Percentiles rank a stretch among this genome's conserved stretches.
These are phyloP conservation scores for Lamellibrachia luymesi DNA, from an alignment of 1,140 invertebrate species.

Conservation along the genomic window DNA sequence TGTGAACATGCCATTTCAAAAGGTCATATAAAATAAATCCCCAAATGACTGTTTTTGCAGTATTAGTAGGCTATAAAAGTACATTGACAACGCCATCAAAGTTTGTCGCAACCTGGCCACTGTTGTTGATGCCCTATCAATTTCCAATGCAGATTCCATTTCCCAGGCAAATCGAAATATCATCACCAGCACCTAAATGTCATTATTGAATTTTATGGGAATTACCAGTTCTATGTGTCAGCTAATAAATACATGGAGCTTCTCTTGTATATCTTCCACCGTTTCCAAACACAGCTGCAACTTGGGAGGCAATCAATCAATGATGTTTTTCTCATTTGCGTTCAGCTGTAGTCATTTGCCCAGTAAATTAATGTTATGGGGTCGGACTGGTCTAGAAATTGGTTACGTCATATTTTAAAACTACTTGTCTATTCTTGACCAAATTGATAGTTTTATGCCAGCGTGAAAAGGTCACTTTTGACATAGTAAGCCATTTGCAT, in stretches of 20 bases:
- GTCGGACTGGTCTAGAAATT: no score
- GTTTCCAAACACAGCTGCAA: neutral
- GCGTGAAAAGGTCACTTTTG: no score
- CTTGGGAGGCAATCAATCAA: neutral
- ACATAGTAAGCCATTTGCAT: no score
- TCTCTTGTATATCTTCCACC: neutral
- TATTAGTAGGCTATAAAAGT: neutral
- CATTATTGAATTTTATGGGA: neutral
- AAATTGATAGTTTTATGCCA: no score
- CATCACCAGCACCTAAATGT: neutral
- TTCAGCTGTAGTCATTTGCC: neutral
- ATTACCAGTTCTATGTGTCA: neutral
- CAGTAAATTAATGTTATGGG: neutral
- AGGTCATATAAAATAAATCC: neutral
- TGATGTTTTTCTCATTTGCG: neutral
- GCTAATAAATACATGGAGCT: neutral
- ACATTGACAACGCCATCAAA: neutral
- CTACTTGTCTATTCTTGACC: no score
- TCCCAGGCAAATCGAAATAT: neutral
- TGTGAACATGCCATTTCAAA: neutral
- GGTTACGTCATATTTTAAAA: no score
- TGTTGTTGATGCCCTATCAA: neutral
- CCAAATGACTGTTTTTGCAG: neutral
- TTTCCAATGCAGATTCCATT: neutral
- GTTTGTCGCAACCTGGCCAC: neutral